Percentiles rank a stretch among this genome's conserved stretches.
phyloP scores from a whole-genome alignment of 2,113 vertebrate species.

The Leptosomus discolor region DNA sequence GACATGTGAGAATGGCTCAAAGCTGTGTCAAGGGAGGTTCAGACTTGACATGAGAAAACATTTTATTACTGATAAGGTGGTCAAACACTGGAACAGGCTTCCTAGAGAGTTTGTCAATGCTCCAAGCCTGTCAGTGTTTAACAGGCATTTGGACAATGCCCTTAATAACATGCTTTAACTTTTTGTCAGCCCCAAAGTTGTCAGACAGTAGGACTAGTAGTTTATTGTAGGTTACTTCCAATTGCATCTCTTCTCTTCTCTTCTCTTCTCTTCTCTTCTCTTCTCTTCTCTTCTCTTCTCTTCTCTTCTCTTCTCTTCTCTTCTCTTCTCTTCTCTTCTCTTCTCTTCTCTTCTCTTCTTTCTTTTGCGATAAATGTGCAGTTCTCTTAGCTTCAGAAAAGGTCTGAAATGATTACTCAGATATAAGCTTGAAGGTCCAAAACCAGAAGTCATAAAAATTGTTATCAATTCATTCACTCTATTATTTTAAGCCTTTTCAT shows the following conservation, averaged over 20 bases:
- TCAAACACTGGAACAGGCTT: neutral
- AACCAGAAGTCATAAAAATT: neutral
- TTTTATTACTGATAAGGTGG: neutral
- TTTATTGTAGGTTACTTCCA: neutral
- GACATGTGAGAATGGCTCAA: neutral
- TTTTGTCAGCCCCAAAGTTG: neutral
- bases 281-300: neutral
- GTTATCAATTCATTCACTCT: neutral
- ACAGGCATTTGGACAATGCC: neutral
- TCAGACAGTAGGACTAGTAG: neutral
- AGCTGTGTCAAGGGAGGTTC: neutral
- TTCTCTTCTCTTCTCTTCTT: neutral
- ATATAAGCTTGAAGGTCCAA: neutral
- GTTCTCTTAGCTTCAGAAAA: neutral
- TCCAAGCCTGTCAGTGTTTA: neutral
- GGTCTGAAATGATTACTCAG: neutral
- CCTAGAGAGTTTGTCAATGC: neutral
- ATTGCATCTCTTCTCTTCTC: neutral
- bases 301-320: neutral
- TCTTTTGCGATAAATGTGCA: neutral
- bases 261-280: neutral
- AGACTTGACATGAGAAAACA: neutral
- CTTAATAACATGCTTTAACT: neutral
- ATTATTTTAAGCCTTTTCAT: neutral
- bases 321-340: neutral